Evolutionary conservation across 2,888 invertebrate genomes (phyloP).

Genomic region (Zeuzera pyrina): DNA sequence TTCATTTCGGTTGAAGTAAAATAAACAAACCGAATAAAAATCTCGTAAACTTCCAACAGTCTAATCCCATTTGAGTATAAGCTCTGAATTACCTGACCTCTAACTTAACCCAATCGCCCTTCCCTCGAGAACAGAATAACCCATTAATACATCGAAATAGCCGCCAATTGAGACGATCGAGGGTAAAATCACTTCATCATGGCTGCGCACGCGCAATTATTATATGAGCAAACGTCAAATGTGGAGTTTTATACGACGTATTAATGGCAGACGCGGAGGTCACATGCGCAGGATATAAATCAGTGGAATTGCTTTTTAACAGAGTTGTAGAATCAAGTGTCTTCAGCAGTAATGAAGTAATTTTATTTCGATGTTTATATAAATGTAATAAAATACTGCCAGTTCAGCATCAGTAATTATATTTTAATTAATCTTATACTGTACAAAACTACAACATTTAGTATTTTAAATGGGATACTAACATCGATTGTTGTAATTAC

Average conservation of each 20-base stretch:
- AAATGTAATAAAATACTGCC: too few relatives aligned
- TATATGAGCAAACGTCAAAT: slow-evolving; percentile 21
- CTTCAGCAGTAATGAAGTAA: slow-evolving; percentile 1
- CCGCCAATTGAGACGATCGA: slow-evolving; percentile 30
- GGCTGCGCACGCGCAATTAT: slow-evolving; percentile 28
- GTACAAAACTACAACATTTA: too few relatives aligned
- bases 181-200: slow-evolving; percentile 45
- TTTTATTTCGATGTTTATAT: too few relatives aligned
- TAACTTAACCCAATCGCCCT: slow-evolving; percentile 28
- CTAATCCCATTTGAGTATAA: too few relatives aligned
- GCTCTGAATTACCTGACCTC: slow-evolving; percentile 26
- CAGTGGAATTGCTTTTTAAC: slow-evolving; percentile 13
- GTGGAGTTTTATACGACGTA: slow-evolving; percentile 22
- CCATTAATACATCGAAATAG: slow-evolving; percentile 36
- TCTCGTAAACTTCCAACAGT: too few relatives aligned
- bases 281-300: slow-evolving; percentile 15
- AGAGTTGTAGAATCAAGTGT: slow-evolving; percentile 12
- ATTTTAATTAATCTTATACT: too few relatives aligned
- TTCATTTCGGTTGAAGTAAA: too few relatives aligned
- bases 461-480: too few relatives aligned
- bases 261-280: slow-evolving; percentile 16
- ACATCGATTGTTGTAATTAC: too few relatives aligned
- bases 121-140: slow-evolving; percentile 22
- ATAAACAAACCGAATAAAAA: too few relatives aligned
- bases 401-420: too few relatives aligned